phyloP scores from a whole-genome alignment of 2,113 vertebrate genomes.

The Bujurquina vittata region DNA sequence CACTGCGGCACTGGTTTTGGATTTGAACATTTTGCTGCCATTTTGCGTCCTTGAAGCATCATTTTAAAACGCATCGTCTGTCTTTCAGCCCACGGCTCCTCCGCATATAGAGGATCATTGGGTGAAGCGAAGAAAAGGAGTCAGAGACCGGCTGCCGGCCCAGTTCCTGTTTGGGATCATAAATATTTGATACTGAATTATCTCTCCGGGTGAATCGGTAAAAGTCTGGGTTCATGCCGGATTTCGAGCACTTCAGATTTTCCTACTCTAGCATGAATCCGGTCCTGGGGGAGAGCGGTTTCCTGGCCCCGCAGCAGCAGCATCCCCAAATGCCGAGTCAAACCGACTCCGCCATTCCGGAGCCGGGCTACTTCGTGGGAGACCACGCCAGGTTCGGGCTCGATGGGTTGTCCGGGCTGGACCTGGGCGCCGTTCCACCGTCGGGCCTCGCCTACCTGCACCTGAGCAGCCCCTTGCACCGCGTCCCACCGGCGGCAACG shows the following conservation, averaged over 20 bases:
- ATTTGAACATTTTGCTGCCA: neutral
- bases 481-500: conserved; percentile 77
- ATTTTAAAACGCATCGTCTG: neutral
- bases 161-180: neutral
- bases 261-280: conserved; percentile 80
- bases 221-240: conserved; percentile 77
- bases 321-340: conserved; percentile 63
- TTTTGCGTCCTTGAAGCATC: neutral
- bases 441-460: conserved; percentile 68
- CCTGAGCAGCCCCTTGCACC: conserved; percentile 51
- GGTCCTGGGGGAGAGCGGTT: conserved; percentile 69
- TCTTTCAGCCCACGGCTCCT: neutral
- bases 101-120: neutral
- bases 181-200: neutral
- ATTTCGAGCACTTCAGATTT: conserved; percentile 80
- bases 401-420: conserved; percentile 64
- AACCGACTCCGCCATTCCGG: conserved; percentile 49
- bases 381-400: conserved; percentile 62
- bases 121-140: conserved; percentile 4
- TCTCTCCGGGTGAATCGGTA: conserved; percentile 14
- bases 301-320: conserved; percentile 62
- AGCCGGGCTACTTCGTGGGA: conserved; percentile 61
- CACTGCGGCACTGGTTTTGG: neutral
- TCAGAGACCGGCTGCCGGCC: neutral
- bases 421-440: conserved; percentile 60